Conservation (phyloP, 1,140 invertebrate species). For the Phthorimaea operculella region DNA sequence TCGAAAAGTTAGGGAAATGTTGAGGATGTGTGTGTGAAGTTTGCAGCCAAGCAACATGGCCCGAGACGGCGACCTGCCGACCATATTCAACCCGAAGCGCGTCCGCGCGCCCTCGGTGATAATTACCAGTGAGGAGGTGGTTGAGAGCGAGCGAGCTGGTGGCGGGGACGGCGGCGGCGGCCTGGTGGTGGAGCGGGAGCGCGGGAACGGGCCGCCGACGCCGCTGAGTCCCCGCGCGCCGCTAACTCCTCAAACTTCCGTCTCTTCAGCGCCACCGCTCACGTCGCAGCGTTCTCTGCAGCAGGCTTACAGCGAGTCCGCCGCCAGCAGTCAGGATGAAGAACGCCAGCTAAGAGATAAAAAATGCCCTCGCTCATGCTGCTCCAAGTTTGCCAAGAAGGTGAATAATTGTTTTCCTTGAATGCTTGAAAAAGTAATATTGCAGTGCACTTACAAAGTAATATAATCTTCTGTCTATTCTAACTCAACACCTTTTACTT, state of each 20-base stretch:
- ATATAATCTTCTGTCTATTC: too few relatives aligned
- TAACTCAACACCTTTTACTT: too few relatives aligned
- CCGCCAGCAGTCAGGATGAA: constrained; percentile 69
- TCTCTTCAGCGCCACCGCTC: constrained; percentile 51
- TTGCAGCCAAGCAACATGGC: constrained; percentile 35
- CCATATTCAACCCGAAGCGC: constrained; percentile 79
- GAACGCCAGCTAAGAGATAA: constrained; percentile 56
- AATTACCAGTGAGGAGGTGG: constrained; percentile 72
- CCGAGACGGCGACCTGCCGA: constrained; percentile 76
- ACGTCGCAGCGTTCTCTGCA: constrained; percentile 55
- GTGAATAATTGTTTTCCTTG: constrained; percentile 13
- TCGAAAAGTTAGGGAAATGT: not conserved
- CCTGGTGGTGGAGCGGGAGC: constrained; percentile 19
- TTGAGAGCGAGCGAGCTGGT: constrained; percentile 36
- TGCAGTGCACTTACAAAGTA: too few relatives aligned
- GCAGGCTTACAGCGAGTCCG: constrained; percentile 62
- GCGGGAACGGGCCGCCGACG: constrained; percentile 53
- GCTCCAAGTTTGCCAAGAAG: constrained; percentile 78
- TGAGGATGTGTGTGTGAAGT: not conserved
- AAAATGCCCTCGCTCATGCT: constrained; percentile 74
- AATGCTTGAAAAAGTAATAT: too few relatives aligned
- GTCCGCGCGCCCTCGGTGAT: constrained; percentile 78
- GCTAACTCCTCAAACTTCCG: constrained; percentile 52
- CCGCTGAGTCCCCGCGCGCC: constrained; percentile 53
- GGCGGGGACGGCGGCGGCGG: constrained; percentile 28